Base-by-base conservation (phyloP, 2,113 vertebrate species). In the Pelvicachromis taeniatus region DNA sequence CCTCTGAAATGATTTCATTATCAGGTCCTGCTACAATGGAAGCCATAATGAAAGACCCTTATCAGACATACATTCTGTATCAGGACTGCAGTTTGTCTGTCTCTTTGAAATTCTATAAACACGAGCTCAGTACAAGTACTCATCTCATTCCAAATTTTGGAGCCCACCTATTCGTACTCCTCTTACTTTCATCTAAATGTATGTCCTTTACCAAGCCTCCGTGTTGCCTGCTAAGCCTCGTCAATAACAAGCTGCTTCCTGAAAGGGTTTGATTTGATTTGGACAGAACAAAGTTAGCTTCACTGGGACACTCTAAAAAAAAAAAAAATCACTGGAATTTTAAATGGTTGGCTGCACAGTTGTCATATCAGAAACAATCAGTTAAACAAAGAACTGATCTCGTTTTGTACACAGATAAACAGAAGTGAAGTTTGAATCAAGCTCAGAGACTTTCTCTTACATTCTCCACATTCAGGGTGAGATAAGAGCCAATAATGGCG, bases 1-100 rank as follows among this genome's bases (percentile, higher is more conserved):
- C 81, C 80, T 40, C 56, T 9, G 65, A 85, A 90, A 92, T 84
- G 70, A 90, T 92, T 89, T 83, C 73, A 91, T 91, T 92, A 90
- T 93, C 88, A 88, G 85, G 58, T 10, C 11, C 70, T 77, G 81
- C 59, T 86, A 77, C 82, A 65, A 78, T 23, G 70, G 59, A 88
- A 82, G 68, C 85, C 77, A 56, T 87, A 84, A 92, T 63, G 75
- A 33, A 85, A 90, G 83, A 80, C 83, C 17, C 68, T 90, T 91
- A 93, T 92, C 92, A 77, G 83, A 58, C 79, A 87, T 91, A 79
- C 85, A 82, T 82, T 89, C 33, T 87, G 85, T 73, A 48, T 81
- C 81, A 35, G 65, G 23, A 23, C 48, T 35, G 81, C 86, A 77
- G 77, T 70, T 73, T 53, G 21, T 58, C 80, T 7, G 68, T 78